Percentiles rank a stretch among this genome's conserved stretches.
Conservation (phyloP, 2,113 vertebrate genomes). For the Pao palembangensis region DNA sequence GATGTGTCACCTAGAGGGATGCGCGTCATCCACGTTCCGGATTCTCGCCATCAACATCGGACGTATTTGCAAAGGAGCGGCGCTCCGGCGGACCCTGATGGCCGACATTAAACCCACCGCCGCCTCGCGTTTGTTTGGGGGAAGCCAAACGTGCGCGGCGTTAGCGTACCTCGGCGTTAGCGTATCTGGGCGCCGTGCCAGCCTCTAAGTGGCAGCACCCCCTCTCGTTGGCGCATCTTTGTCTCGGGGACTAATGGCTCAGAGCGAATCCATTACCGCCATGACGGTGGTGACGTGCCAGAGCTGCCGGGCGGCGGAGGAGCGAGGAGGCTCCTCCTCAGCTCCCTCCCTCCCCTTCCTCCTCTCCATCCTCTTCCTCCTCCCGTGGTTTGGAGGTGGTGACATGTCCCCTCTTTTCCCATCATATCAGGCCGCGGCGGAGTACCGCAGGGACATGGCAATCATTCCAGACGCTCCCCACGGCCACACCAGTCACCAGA, state of each 20-base stretch:
- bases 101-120: too few species aligned
- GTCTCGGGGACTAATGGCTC: conserved; percentile 89
- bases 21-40: conserved; percentile 23
- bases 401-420: conserved; percentile 47
- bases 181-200: conserved; percentile 74
- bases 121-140: too few species aligned
- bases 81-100: conserved; percentile 54
- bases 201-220: conserved; percentile 85
- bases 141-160: too few species aligned
- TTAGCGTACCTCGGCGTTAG: too few species aligned
- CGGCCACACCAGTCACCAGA: conserved; percentile 64
- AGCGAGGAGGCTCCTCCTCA: neutral
- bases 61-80: conserved; percentile 49
- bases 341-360: conserved; percentile 8
- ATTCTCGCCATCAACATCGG: conserved; percentile 23
- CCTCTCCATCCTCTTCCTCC: conserved; percentile 19
- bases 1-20: conserved; percentile 21
- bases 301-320: conserved; percentile 53
- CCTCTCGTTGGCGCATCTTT: conserved; percentile 84
- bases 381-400: conserved; percentile 34
- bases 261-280: conserved; percentile 93
- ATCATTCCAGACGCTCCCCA: conserved; percentile 65
- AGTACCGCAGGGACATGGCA: conserved; percentile 57
- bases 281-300: conserved; percentile 86
- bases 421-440: conserved; percentile 50